Evolutionary conservation across 2,888 invertebrate species (phyloP), one percentile per base, ranked within the genome.

Genomic region (Limnephilus marmoratus): DNA sequence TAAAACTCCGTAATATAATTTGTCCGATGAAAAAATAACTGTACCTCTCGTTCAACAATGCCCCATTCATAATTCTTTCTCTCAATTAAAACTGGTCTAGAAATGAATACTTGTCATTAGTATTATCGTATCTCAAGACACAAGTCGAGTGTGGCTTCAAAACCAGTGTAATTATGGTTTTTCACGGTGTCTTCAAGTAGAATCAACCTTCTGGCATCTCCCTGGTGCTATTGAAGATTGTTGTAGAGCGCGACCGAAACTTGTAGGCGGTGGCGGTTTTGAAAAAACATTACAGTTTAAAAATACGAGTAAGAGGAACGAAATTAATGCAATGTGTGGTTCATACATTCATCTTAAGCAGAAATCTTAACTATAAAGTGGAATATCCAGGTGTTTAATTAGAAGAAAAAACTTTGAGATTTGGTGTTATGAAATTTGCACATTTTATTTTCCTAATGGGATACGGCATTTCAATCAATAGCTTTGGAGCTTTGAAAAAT

Each of bases 81-180:
- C 82, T 82, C 82, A 82, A 82, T 82, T 82, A 82, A 82, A 82
- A 82, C 31, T 82, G 82, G 31, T 82, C 34, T 18, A 82, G 15
- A 31, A 82, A 31, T 24, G 5, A 68, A 68, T n/a, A 9, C 24
- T 68, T n/a, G 68, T 68, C 68, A 68, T 68, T 68, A 68, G 9
- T 68, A 24, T 68, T 18, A 24, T 68, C 68, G 68, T 9, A 9
- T 7, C n/a, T 68, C 68, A 24, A 68, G 53, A 68, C 53, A 68
- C 68, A 7, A 68, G 24, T 68, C 68, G 68, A 68, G 68, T 68
- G 24, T 4, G 24, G 68, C 68, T 68, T 68, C 1, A 68, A 68
- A 68, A 68, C 68, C 68, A 24, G 68, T 68, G 68, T 68, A 68
- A 68, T 68, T 68, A 68, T 68, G n/a, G 68, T 68, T n/a, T 68